Base-by-base conservation (phyloP, 92 coral and sea anemone genomes). In the Actinernus sp. region DNA sequence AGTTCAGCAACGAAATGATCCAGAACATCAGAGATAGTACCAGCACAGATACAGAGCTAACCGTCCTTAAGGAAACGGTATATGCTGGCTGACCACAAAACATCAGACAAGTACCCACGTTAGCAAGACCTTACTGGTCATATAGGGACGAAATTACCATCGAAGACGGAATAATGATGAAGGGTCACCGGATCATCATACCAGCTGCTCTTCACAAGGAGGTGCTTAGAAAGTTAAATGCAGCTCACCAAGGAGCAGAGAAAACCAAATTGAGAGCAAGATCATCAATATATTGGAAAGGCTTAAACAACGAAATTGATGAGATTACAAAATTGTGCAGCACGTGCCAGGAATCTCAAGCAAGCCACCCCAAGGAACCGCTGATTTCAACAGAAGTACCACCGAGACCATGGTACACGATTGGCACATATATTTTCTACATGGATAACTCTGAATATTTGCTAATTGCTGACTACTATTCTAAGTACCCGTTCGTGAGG, bases 311-410 rank as follows among this genome's bases (percentile, higher is more conserved):
- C 18, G 70, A 84, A 53, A 84, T 77, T n/a, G 82, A 84, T 27
- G 56, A 71, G 1, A 49, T 55, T 19, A 74, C 74, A 1, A 50
- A 50, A 32, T 13, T 78, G 17, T 66, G 73, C 68, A 26, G 8
- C 40, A 40, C 33, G 0, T 70, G 81, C 26, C 76, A 84, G 46
- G 79, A 76, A 25, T 44, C 47, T 45, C 85, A 68, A 30, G 52
- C 55, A n/a, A 58, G 21, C 1, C 69, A 76, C 43, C 18, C 71
- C 47, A 70, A 58, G 44, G 76, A 72, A 59, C 72, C 86, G 8
- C 86, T 64, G 6, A 72, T 78, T 3, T 86, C 45, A 40, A 78
- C 75, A 2, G 92, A 85, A 22, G 71, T 85, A 18, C 82, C 83
- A 39, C 85, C 90, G 32, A 31, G 80, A 31, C 39, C 72, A 24